Conservation (phyloP, 2,888 invertebrate genomes). For the Dastarcus helophoroides region DNA sequence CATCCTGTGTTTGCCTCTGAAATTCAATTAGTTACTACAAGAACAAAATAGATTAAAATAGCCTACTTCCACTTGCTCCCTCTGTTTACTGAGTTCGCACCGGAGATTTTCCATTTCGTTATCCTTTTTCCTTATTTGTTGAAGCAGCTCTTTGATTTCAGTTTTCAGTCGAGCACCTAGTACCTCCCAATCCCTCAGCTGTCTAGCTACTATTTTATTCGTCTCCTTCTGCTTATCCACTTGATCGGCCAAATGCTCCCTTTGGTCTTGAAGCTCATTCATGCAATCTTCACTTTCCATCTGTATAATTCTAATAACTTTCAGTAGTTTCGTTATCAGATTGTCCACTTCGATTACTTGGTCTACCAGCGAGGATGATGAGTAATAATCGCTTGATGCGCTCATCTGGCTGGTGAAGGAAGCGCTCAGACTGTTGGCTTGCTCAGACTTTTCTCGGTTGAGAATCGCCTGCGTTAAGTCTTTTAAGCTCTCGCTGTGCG, state of each 20-base stretch:
- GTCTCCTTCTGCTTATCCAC: slow-evolving; percentile 34
- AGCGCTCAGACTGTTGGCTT: slow-evolving; percentile 34
- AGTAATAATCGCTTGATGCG: slow-evolving; percentile 40
- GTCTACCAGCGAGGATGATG: slow-evolving; percentile 52
- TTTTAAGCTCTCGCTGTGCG: slow-evolving; percentile 55
- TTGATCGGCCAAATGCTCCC: slow-evolving; percentile 37
- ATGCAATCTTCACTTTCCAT: slow-evolving; percentile 57
- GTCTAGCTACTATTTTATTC: slow-evolving; percentile 33
- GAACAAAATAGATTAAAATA: neutral
- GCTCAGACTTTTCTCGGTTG: slow-evolving; percentile 45
- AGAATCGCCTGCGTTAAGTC: slow-evolving; percentile 68
- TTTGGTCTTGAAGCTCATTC: slow-evolving; percentile 52
- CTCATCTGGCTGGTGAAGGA: slow-evolving; percentile 28
- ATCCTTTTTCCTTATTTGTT: slow-evolving; percentile 41
- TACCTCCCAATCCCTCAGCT: slow-evolving; percentile 44
- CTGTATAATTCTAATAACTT: slow-evolving; percentile 61
- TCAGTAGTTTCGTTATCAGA: slow-evolving; percentile 59
- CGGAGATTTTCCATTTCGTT: slow-evolving; percentile 42
- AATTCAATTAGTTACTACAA: no score
- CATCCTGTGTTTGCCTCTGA: slow-evolving; percentile 46
- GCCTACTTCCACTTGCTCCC: slow-evolving; percentile 44
- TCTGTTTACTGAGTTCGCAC: slow-evolving; percentile 42
- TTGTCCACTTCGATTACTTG: slow-evolving; percentile 67
- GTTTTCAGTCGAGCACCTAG: slow-evolving; percentile 43
- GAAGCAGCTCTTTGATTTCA: slow-evolving; percentile 44